Base-by-base conservation (phyloP, 2,888 invertebrate species). In the Melolontha melolontha region DNA sequence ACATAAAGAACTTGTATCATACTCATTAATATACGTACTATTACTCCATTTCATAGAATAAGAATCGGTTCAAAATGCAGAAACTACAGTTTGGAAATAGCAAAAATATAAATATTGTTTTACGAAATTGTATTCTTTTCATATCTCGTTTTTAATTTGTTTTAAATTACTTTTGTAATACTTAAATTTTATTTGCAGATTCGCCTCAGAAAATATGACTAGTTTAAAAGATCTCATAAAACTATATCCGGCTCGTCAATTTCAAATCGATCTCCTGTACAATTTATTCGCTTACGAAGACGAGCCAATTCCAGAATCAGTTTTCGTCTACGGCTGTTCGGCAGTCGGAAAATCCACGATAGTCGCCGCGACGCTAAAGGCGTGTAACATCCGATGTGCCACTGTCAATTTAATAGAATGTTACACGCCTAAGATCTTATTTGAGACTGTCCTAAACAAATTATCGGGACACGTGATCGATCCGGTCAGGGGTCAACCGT, bases 291-390 rank as follows among this genome's bases (percentile, higher is more conserved):
- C 87, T 1, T 84, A 86, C 71, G 66, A 72, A 22, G 86, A 88
- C 71, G 91, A 91, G 79, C 86, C 88, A 16, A 85, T 91, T 78
- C 91, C 91, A 16, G 85, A 88, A 73, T 87, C 89, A 73, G 83
- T 96, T 75, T 94, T 92, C 84, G 76, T 95, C 64, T 91, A 91
- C 80, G 96, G 96, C n/a, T 91, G 91, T 79, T 89, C 93, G 73
- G 91, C 92, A 8, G 92, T 92, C 17, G 96, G 95, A 29, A 96
- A 96, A 86, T 89, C 91, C n/a, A 81, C 90, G 14, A 87, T 94
- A 67, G 80, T 92, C 4, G 86, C 85, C 63, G 84, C 87, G 8
- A 82, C 93, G 10, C 81, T 96, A 2, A 78, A 85, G 42, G 81
- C 85, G 76, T 82, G 89, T 47, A 79, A 86, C 59, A 88, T 90